Conservation (phyloP, 1,140 invertebrate genomes). For the Pseudobourletiella spinata region DNA sequence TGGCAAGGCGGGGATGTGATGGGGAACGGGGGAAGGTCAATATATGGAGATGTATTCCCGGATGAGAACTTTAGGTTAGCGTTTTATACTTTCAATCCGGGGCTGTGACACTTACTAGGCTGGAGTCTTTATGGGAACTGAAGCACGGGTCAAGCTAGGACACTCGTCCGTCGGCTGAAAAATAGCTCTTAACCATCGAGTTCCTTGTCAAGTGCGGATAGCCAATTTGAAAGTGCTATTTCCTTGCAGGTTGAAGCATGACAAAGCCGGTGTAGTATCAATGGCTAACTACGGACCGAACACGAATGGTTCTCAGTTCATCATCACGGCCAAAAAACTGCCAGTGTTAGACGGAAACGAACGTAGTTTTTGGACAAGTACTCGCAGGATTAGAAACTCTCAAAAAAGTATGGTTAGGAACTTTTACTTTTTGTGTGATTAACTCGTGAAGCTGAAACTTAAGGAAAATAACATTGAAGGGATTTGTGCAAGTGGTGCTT, state of each 20-base stretch:
- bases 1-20: conserved; percentile 71
- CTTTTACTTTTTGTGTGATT: not conserved
- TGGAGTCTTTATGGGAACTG: too few relatives aligned
- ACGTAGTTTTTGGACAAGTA: conserved; percentile 27
- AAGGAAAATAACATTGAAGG: too few relatives aligned
- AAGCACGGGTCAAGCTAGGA: too few relatives aligned
- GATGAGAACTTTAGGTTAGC: conserved; percentile 73
- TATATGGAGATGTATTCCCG: conserved; percentile 91
- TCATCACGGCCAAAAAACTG: conserved; percentile 22
- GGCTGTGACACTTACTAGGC: too few relatives aligned
- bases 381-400: conserved; percentile 18
- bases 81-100: not conserved
- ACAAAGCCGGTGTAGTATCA: conserved; percentile 71
- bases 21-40: conserved; percentile 56
- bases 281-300: conserved; percentile 80
- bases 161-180: too few relatives aligned
- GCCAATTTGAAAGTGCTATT: too few relatives aligned
- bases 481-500: not conserved
- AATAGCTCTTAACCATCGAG: too few relatives aligned
- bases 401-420: conserved; percentile 6
- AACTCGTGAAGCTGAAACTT: too few relatives aligned
- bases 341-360: conserved; percentile 21
- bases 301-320: conserved; percentile 25
- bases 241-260: conserved; percentile 74
- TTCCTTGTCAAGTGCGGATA: too few relatives aligned